Evolutionary conservation across 2,888 invertebrate species (phyloP).

Genomic region (Chaetogeoica ovagalla): DNA sequence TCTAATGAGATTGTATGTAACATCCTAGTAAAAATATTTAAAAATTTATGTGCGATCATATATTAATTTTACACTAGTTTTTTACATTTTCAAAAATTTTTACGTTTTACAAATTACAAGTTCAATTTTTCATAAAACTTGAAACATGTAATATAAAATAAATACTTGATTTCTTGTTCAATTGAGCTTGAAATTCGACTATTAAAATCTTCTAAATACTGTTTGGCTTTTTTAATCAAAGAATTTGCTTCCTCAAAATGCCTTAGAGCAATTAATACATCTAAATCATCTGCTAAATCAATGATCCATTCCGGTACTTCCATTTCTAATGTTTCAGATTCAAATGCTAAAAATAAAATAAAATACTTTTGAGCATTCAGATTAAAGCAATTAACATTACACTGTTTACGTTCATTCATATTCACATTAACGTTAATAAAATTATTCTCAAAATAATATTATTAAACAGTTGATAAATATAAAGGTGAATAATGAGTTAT

Average conservation of each 20-base stretch:
- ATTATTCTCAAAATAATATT: too few relatives aligned
- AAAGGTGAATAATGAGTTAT: too few relatives aligned
- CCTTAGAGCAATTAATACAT: constrained; percentile 91
- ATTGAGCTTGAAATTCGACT: constrained; percentile 57
- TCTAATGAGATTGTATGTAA: too few relatives aligned
- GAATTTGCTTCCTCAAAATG: constrained; percentile 91
- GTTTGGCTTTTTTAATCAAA: constrained; percentile 72
- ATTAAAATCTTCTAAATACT: constrained; percentile 61
- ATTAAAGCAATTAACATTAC: too few relatives aligned
- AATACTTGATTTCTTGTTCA: constrained; percentile 50
- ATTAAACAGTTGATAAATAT: too few relatives aligned
- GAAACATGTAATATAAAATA: neutral
- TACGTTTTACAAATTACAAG: too few relatives aligned
- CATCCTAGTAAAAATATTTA: too few relatives aligned
- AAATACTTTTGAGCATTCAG: neutral
- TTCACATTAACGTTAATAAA: too few relatives aligned
- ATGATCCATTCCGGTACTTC: constrained; percentile 81
- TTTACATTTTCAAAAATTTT: neutral
- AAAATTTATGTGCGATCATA: too few relatives aligned
- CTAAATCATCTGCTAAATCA: constrained; percentile 90
- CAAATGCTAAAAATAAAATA: constrained; percentile 59
- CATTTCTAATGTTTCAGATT: constrained; percentile 57
- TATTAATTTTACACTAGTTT: neutral
- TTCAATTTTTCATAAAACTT: neutral
- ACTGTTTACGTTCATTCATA: too few relatives aligned